Conservation (phyloP, 2,888 invertebrate genomes). For the Toxonevra muliebris region DNA sequence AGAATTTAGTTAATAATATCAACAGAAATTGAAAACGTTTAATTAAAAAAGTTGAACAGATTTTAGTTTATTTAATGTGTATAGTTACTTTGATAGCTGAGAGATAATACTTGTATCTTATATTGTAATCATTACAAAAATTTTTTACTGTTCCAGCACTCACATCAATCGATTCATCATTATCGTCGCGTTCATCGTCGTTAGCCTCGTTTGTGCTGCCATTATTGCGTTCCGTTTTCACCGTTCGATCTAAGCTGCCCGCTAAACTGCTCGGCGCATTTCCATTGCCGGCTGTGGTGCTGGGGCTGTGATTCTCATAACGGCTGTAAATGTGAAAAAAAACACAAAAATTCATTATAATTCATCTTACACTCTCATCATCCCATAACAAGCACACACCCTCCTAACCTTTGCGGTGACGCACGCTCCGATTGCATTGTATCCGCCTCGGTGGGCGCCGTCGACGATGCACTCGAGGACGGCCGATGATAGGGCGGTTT, state of each 20-base stretch:
- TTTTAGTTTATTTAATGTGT: conserved; percentile 32
- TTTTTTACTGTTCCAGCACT: conserved; percentile 41
- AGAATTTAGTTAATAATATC: not conserved
- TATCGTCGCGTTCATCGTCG: conserved; percentile 62
- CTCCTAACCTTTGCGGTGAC: conserved; percentile 64
- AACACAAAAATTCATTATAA: conserved; percentile 25
- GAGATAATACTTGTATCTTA: no score
- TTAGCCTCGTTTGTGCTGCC: conserved; percentile 64
- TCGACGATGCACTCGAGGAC: conserved; percentile 65
- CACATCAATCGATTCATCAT: conserved; percentile 64
- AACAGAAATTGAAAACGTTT: not conserved
- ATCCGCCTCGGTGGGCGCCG: conserved; percentile 65
- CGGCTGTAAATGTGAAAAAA: conserved; percentile 51
- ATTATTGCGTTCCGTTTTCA: conserved; percentile 64
- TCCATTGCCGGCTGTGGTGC: conserved; percentile 61
- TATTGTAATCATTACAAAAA: no score
- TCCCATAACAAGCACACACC: conserved; percentile 24
- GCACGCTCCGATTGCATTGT: conserved; percentile 65
- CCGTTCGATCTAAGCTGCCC: conserved; percentile 55
- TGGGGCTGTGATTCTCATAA: conserved; percentile 66
- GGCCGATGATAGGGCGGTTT: conserved; percentile 64
- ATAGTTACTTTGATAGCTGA: no score
- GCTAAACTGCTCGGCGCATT: conserved; percentile 47
- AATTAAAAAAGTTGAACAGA: not conserved
- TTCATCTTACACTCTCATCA: conserved; percentile 21